phyloP scores from a whole-genome alignment of 2,888 invertebrate species.

The Campopleginae sp. region DNA sequence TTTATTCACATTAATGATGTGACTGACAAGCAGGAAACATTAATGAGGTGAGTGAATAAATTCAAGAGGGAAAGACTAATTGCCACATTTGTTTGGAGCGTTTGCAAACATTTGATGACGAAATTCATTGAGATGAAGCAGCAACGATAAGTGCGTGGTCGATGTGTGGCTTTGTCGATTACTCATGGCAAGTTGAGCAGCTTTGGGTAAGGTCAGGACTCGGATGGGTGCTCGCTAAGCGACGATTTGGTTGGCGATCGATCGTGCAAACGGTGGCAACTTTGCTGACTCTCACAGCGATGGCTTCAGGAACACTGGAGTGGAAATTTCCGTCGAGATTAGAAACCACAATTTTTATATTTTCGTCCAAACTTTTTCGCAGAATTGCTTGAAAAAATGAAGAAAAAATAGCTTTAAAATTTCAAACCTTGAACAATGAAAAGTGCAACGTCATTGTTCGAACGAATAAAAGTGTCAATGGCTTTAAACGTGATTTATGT shows the following conservation, averaged over 20 bases:
- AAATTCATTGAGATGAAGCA: not conserved
- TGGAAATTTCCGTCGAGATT: not conserved
- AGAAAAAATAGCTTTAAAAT: not conserved
- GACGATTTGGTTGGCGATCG: not conserved
- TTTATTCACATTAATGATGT: too few species aligned
- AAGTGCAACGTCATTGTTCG: not conserved
- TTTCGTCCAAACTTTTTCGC: too few species aligned
- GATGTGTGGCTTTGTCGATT: conserved; percentile 1
- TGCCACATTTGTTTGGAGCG: not conserved
- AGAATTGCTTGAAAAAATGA: not conserved
- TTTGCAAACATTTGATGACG: not conserved
- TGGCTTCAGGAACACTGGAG: not conserved
- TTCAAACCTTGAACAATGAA: not conserved
- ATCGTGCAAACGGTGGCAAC: not conserved
- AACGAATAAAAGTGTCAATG: not conserved
- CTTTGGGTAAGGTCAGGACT: conserved; percentile 13
- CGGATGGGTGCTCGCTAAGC: not conserved
- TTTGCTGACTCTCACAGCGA: not conserved
- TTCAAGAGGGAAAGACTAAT: not conserved
- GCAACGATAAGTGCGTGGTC: not conserved
- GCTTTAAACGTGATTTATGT: not conserved
- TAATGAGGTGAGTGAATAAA: too few species aligned
- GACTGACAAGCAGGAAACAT: too few species aligned
- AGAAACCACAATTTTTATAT: too few species aligned
- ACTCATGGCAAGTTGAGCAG: not conserved